phyloP scores from a whole-genome alignment of 2,888 invertebrate species.

The Spisula subtruncata region DNA sequence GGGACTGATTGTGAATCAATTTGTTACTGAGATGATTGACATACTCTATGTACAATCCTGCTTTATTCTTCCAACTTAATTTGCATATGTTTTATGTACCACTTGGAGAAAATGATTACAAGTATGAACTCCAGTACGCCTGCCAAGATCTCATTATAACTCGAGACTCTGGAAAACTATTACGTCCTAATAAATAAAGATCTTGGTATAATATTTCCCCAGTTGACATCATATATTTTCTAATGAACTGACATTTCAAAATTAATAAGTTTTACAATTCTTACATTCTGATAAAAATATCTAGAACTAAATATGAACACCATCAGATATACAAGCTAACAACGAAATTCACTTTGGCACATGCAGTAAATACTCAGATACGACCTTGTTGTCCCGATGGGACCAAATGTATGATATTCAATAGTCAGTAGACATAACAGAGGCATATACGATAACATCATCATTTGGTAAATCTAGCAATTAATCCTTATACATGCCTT shows the following conservation, averaged over 20 bases:
- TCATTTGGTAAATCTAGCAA: no score
- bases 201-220: neutral
- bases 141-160: constrained; percentile 1
- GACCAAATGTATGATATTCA: no score
- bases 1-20: neutral
- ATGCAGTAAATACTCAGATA: no score
- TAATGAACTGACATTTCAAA: neutral
- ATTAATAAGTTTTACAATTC: neutral
- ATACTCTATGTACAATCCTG: neutral
- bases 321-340: neutral
- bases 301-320: neutral
- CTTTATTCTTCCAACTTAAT: neutral
- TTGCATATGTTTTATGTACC: neutral
- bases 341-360: no score
- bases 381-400: no score
- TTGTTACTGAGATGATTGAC: neutral
- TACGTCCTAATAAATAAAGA: neutral
- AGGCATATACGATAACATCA: no score
- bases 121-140: neutral
- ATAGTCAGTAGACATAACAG: no score
- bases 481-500: no score
- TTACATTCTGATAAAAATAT: neutral
- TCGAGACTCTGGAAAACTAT: neutral
- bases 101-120: neutral
- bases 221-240: neutral